These are phyloP conservation scores for Harpagoxenus sublaevis DNA, from an alignment of 2,888 invertebrate genomes.

Conservation along the genomic window DNA sequence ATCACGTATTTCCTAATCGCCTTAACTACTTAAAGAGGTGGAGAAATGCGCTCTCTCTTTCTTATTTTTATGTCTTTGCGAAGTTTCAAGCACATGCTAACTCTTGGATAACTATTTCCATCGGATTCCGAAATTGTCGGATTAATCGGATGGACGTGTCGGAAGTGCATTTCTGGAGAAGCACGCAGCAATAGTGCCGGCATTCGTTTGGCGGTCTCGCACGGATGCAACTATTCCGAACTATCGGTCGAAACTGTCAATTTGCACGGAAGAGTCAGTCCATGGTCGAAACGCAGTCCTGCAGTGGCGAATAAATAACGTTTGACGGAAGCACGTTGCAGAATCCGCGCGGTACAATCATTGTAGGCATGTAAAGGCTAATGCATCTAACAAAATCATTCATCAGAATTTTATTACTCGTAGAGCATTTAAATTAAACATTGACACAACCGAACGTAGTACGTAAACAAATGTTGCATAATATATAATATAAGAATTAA, in stretches of 20 bases:
- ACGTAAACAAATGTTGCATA: neutral
- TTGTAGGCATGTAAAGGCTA: neutral
- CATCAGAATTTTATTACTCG: neutral
- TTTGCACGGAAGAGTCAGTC: constrained; percentile 71
- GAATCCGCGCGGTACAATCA: constrained; percentile 20
- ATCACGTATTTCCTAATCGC: neutral
- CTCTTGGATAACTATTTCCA: constrained; percentile 75
- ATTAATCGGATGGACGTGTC: constrained; percentile 77
- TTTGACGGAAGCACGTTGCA: constrained; percentile 38
- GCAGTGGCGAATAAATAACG: constrained; percentile 54
- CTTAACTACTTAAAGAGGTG: neutral
- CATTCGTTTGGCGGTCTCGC: constrained; percentile 76
- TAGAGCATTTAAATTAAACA: neutral
- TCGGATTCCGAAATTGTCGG: constrained; percentile 76
- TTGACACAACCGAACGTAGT: neutral
- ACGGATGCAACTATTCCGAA: constrained; percentile 72
- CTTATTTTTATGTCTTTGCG: constrained; percentile 49
- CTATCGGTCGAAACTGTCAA: constrained; percentile 75
- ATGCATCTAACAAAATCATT: constrained; percentile 19
- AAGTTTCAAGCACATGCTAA: constrained; percentile 59
- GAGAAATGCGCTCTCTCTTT: neutral
- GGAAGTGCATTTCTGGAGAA: constrained; percentile 76
- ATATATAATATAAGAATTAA: neutral
- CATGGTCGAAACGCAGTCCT: constrained; percentile 67
- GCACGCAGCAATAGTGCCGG: constrained; percentile 71